Percentiles rank a stretch among this genome's conserved stretches.
These are phyloP conservation scores for Furcifer pardalis DNA, from an alignment of 2,797 vertebrate species.

Conservation along the genomic window DNA sequence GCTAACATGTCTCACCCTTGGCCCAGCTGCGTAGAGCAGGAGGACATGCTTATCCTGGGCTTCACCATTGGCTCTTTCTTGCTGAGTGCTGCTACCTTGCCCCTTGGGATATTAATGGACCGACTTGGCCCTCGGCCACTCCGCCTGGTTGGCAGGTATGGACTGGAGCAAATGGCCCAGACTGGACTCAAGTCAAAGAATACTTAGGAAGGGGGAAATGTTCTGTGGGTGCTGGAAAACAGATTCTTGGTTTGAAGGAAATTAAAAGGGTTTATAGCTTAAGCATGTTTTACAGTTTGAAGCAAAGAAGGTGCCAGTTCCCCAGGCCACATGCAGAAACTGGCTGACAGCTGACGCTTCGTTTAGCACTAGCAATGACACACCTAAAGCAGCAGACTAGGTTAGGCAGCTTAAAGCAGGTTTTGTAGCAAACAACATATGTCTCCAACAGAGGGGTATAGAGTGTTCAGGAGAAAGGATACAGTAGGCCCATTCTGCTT, in stretches of 20 bases:
- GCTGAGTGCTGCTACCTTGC: slow-evolving; percentile 89
- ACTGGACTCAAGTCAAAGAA: not conserved
- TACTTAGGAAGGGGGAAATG: not conserved
- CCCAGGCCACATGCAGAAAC: not conserved
- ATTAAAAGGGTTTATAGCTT: not conserved
- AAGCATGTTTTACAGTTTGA: not conserved
- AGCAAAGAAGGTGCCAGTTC: not conserved
- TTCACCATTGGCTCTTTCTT: slow-evolving; percentile 92
- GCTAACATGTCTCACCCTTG: slow-evolving; percentile 31
- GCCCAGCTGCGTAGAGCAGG: slow-evolving; percentile 84
- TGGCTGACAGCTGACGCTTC: not conserved
- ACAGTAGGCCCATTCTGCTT: not conserved
- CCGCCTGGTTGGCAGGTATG: slow-evolving; percentile 89
- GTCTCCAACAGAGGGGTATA: not conserved
- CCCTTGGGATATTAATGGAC: slow-evolving; percentile 80
- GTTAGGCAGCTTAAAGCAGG: not conserved
- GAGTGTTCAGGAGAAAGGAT: not conserved
- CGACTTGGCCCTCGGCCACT: slow-evolving; percentile 84
- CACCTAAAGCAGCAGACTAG: not conserved
- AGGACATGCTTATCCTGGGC: slow-evolving; percentile 89
- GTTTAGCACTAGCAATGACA: not conserved
- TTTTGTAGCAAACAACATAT: not conserved
- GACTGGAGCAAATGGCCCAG: not conserved
- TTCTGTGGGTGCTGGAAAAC: not conserved
- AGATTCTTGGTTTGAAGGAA: not conserved